Evolutionary conservation across 1,140 invertebrate species (phyloP).

Genomic region (Drosophila serrata): DNA sequence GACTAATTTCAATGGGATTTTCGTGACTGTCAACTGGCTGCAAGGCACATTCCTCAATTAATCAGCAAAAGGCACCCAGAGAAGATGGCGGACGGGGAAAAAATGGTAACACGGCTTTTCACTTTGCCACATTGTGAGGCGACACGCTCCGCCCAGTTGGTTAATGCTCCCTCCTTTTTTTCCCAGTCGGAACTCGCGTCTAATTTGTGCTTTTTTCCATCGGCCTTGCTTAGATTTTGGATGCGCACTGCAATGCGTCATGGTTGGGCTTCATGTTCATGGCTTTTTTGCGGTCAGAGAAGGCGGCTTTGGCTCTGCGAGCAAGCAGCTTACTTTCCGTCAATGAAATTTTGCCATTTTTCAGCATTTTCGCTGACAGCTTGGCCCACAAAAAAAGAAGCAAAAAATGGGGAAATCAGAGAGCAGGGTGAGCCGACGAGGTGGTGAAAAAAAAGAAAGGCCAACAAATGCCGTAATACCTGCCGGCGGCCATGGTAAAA

Average conservation of each 20-base stretch:
- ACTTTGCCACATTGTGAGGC: constrained; percentile 79
- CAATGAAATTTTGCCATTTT: constrained; percentile 84
- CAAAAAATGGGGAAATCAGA: constrained; percentile 14
- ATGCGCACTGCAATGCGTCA: constrained; percentile 66
- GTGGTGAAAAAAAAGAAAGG: constrained; percentile 38
- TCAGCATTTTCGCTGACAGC: constrained; percentile 84
- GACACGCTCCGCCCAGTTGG: constrained; percentile 49
- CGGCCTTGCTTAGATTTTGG: constrained; percentile 64
- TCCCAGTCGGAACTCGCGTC: constrained; percentile 9
- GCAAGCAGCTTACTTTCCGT: constrained; percentile 73
- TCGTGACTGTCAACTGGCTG: constrained; percentile 38
- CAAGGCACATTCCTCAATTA: constrained; percentile 76
- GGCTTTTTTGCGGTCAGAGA: constrained; percentile 10
- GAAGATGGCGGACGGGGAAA: constrained; percentile 41
- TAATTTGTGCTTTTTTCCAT: constrained; percentile 47
- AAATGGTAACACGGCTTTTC: constrained; percentile 79
- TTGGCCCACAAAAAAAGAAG: constrained; percentile 38
- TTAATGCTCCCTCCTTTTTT: constrained; percentile 33
- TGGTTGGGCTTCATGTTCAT: constrained; percentile 40
- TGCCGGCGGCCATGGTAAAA: constrained; percentile 44
- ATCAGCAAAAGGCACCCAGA: constrained; percentile 65
- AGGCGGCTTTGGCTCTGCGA: constrained; percentile 13
- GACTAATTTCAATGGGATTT: constrained; percentile 7
- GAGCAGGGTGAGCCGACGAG: constrained; percentile 10
- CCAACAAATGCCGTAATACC: constrained; percentile 74